Evolutionary conservation across 2,888 invertebrate genomes (phyloP).

Genomic region (Strigamia crassipes): DNA sequence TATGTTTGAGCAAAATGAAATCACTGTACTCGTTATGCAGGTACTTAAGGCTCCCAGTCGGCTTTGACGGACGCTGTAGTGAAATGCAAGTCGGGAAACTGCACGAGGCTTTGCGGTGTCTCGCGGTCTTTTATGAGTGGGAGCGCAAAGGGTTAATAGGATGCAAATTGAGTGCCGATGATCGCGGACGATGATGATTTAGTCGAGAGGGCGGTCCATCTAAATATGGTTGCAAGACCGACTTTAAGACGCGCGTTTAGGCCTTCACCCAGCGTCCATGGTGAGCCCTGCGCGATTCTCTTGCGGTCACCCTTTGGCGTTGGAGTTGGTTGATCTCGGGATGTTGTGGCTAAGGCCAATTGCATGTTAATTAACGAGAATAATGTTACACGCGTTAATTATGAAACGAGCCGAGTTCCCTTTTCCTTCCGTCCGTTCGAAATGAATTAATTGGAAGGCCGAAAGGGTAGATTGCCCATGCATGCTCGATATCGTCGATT

Average conservation of each 20-base stretch:
- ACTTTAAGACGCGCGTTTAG: conserved; percentile 23
- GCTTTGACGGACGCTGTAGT: conserved; percentile 36
- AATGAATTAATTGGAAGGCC: conserved; percentile 27
- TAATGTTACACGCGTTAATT: conserved; percentile 42
- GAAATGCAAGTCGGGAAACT: conserved; percentile 15
- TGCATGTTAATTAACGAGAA: conserved; percentile 39
- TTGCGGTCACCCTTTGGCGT: conserved; percentile 29
- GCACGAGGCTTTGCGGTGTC: conserved; percentile 33
- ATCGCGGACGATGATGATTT: conserved; percentile 37
- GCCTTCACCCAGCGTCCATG: not conserved
- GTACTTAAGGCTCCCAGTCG: conserved; percentile 40
- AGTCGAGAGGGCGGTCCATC: conserved; percentile 24
- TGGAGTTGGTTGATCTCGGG: conserved; percentile 19
- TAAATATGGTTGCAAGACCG: not conserved
- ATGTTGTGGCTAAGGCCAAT: conserved; percentile 42
- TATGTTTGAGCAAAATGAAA: conserved; percentile 40
- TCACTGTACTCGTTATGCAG: conserved; percentile 42
- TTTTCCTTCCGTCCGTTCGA: conserved; percentile 39
- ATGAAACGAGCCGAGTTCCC: conserved; percentile 30
- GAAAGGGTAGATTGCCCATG: not conserved
- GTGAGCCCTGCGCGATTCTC: conserved; percentile 6
- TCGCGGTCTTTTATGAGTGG: conserved; percentile 38
- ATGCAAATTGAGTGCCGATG: conserved; percentile 42
- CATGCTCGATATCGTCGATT: not conserved
- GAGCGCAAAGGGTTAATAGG: conserved; percentile 42